phyloP scores from a whole-genome alignment of 2,797 vertebrate genomes.

The Coregonus ussuriensis region DNA sequence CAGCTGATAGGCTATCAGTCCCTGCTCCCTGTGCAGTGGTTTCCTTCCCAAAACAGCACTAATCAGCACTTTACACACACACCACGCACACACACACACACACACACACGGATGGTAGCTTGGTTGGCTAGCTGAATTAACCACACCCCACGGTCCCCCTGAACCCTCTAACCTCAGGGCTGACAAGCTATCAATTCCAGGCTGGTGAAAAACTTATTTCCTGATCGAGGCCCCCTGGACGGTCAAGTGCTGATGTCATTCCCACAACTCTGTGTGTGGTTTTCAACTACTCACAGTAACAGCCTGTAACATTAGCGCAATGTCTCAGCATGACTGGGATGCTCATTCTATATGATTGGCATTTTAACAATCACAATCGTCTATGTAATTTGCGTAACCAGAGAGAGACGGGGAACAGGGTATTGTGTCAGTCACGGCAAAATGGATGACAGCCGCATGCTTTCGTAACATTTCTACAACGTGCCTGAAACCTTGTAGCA shows the following conservation, averaged over 20 bases:
- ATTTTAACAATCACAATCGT: constrained; percentile 34
- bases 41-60: background rate
- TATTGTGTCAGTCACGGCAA: constrained; percentile 36
- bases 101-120: background rate
- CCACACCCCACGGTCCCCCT: background rate
- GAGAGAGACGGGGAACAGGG: constrained; percentile 34
- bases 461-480: constrained; percentile 39
- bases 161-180: constrained; percentile 18
- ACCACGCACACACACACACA: background rate
- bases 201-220: constrained; percentile 23
- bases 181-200: constrained; percentile 27
- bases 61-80: constrained; percentile 11
- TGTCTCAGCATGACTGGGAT: background rate
- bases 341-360: constrained; percentile 17
- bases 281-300: background rate
- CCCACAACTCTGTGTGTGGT: background rate
- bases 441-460: constrained; percentile 52
- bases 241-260: constrained; percentile 26
- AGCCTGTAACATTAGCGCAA: background rate
- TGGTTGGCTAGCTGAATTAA: background rate
- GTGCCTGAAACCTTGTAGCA: constrained; percentile 27
- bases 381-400: constrained; percentile 36
- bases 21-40: too few relatives aligned
- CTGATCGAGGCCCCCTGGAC: constrained; percentile 4
- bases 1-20: too few relatives aligned